These are phyloP conservation scores for Amphipoea oculea DNA, from an alignment of 2,888 invertebrate species.

Conservation along the genomic window DNA sequence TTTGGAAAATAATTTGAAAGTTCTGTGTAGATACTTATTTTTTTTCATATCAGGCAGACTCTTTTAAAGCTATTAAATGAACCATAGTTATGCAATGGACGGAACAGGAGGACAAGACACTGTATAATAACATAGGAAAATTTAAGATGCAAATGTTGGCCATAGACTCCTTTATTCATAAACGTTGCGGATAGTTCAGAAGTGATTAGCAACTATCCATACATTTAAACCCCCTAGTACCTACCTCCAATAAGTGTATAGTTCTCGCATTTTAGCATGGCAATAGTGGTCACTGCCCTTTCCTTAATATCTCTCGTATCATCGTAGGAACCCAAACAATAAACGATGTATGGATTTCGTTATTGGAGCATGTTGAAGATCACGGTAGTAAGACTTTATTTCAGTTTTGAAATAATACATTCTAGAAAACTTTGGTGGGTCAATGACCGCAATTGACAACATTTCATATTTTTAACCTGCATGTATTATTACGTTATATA, in stretches of 20 bases:
- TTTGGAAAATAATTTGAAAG: conserved; percentile 24
- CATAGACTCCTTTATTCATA: background rate
- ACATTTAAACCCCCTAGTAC: background rate
- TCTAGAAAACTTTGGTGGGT: background rate
- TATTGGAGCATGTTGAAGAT: background rate
- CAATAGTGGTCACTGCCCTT: background rate
- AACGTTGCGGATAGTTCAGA: background rate
- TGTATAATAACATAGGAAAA: background rate
- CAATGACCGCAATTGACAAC: background rate
- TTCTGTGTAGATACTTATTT: no score
- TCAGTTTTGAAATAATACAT: background rate
- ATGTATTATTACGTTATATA: no score
- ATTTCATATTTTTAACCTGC: no score
- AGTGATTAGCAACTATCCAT: background rate
- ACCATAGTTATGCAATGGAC: background rate
- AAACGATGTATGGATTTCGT: background rate
- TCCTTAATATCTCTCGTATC: background rate
- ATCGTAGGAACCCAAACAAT: background rate
- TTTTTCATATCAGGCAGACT: background rate
- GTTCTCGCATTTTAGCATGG: no score
- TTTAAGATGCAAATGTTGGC: background rate
- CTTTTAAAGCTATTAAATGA: background rate
- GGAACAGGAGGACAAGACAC: background rate
- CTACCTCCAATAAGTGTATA: no score
- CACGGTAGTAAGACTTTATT: background rate